phyloP scores from a whole-genome alignment of 1,140 invertebrate species.

The Tetragonula clypearis region DNA sequence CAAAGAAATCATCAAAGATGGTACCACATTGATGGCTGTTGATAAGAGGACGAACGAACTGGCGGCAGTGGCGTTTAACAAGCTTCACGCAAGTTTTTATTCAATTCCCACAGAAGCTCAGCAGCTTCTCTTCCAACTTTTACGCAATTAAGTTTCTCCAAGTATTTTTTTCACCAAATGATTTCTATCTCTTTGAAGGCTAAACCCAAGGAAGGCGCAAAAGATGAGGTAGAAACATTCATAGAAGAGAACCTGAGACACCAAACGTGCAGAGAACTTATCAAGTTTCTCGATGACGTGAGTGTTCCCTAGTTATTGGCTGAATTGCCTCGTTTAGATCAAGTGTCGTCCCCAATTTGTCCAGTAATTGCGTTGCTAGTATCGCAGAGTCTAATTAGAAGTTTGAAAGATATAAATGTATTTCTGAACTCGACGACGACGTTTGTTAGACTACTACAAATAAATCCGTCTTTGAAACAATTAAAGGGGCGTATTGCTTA shows the following conservation, averaged over 20 bases:
- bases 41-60: conserved; percentile 63
- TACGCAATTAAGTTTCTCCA: not conserved
- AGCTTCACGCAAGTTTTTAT: conserved; percentile 67
- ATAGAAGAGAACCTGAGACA: conserved; percentile 81
- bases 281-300: conserved; percentile 82
- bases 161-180: not conserved
- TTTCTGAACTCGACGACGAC: not conserved
- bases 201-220: conserved; percentile 74
- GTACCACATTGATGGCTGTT: conserved; percentile 68
- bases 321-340: not conserved
- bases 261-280: conserved; percentile 80
- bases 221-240: conserved; percentile 82
- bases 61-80: conserved; percentile 73
- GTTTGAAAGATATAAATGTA: not conserved
- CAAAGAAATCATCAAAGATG: conserved; percentile 70
- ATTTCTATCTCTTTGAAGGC: conserved; percentile 61
- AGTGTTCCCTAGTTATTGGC: conserved; percentile 44
- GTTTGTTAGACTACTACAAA: not conserved
- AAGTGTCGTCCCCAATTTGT: not conserved
- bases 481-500: too few relatives aligned
- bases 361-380: not conserved
- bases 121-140: not conserved
- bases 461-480: too few relatives aligned
- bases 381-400: not conserved
- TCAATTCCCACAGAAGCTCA: too few relatives aligned